A percentile compares a stretch with the other conserved stretches of the same genome.
Evolutionary conservation across 2,113 vertebrate genomes (phyloP).

Genomic region (Heterochromis multidens): DNA sequence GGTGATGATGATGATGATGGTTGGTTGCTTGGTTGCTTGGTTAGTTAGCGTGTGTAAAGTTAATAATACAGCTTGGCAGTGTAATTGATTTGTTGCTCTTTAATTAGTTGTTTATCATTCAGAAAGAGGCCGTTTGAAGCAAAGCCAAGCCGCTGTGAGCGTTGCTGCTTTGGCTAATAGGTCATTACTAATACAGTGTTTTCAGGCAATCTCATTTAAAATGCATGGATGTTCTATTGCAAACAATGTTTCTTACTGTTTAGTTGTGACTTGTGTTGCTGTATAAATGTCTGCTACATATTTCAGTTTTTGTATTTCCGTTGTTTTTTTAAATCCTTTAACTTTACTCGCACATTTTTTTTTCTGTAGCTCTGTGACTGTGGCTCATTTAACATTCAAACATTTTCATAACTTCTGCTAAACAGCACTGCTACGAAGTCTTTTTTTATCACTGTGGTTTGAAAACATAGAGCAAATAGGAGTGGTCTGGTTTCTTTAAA

Average conservation of each 20-base stretch:
- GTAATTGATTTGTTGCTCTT: constrained; percentile 22
- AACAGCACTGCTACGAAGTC: too few species aligned
- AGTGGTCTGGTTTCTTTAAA: not conserved
- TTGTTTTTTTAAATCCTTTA: too few species aligned
- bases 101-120: constrained; percentile 32
- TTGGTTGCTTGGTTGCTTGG: not conserved
- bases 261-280: not conserved
- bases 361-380: too few species aligned
- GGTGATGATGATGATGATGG: not conserved
- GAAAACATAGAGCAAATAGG: not conserved
- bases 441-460: not conserved
- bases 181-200: not conserved
- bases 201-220: not conserved
- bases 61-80: constrained; percentile 5
- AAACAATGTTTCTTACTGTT: not conserved
- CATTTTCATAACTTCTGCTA: too few species aligned
- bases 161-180: not conserved
- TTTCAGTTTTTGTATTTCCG: too few species aligned
- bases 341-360: too few species aligned
- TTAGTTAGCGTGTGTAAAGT: constrained; percentile 2
- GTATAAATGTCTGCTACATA: not conserved
- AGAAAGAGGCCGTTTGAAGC: not conserved
- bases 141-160: not conserved
- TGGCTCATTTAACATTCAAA: too few species aligned
- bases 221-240: not conserved